Evolutionary conservation across 2,888 invertebrate species (phyloP).

Genomic region (Cheilosia scutellata): DNA sequence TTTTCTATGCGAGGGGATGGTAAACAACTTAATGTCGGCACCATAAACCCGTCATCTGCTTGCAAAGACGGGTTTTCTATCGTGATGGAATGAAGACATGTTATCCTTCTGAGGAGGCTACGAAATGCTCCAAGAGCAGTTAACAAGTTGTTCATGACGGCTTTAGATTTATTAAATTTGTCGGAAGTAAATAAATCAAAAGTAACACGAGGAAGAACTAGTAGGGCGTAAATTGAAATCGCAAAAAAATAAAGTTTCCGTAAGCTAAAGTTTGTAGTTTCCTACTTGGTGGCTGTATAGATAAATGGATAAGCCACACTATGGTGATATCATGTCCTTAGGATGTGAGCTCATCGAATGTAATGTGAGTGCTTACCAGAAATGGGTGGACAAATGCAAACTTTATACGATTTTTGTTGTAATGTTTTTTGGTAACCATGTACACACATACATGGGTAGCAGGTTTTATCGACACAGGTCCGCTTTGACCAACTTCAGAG

Average conservation of each 20-base stretch:
- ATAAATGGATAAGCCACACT: no score
- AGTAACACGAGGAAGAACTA: neutral
- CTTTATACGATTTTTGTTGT: no score
- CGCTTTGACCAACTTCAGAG: no score
- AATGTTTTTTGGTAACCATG: no score
- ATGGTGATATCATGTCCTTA: no score
- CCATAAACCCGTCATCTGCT: constrained; percentile 14
- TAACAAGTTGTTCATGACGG: constrained; percentile 1
- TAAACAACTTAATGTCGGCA: constrained; percentile 43
- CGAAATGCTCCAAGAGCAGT: neutral
- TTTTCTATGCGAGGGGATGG: constrained; percentile 11
- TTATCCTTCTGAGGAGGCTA: constrained; percentile 1
- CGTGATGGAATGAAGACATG: constrained; percentile 26
- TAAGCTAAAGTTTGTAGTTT: no score
- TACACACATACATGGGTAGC: no score
- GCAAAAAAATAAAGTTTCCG: neutral
- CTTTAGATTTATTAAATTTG: neutral
- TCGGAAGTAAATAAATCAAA: constrained; percentile 5
- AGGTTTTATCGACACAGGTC: no score
- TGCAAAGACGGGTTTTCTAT: neutral
- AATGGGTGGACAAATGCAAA: no score
- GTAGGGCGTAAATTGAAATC: neutral
- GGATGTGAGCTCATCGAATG: no score
- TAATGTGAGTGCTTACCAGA: no score
- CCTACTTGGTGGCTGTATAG: no score